Percentiles rank a stretch among this genome's conserved stretches.
These are phyloP conservation scores for Spheniscus mendiculus DNA, from an alignment of 2,113 vertebrate species.

Conservation along the genomic window DNA sequence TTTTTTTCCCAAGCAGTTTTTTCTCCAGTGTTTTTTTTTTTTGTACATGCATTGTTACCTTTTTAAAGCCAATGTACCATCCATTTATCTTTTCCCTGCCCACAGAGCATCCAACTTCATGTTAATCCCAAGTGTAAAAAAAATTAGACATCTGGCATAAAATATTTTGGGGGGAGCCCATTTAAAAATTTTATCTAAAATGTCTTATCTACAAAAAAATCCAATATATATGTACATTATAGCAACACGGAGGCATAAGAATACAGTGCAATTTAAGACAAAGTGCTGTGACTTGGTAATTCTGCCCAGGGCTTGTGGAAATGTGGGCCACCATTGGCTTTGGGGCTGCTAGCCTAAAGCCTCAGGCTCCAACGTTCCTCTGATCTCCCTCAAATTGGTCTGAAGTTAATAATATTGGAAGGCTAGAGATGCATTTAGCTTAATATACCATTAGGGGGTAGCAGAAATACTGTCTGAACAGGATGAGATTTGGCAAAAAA, in stretches of 20 bases:
- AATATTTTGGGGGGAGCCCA: constrained; percentile 23
- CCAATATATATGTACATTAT: constrained; percentile 63
- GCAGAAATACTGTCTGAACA: constrained; percentile 38
- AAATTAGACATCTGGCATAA: constrained; percentile 70
- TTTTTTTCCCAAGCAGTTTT: constrained; percentile 56
- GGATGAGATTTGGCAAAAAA: not conserved
- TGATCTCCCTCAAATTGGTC: not conserved
- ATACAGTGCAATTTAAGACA: constrained; percentile 68
- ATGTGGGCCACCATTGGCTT: constrained; percentile 67
- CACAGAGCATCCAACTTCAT: constrained; percentile 37
- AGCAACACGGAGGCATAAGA: constrained; percentile 59
- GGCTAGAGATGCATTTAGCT: constrained; percentile 10
- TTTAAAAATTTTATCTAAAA: constrained; percentile 71
- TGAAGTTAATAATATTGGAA: not conserved
- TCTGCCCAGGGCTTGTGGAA: constrained; percentile 22
- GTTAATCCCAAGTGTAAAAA: constrained; percentile 67
- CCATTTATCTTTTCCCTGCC: not conserved
- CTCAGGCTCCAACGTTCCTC: constrained; percentile 52
- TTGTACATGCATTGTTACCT: constrained; percentile 65
- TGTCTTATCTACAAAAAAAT: constrained; percentile 73
- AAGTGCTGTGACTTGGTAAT: constrained; percentile 58
- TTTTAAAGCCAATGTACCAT: constrained; percentile 53
- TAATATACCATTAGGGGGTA: not conserved
- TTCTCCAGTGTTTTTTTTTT: not conserved
- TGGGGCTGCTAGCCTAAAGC: constrained; percentile 32